A percentile compares a stretch with the other conserved stretches of the same genome.
Evolutionary conservation across 2,113 vertebrate genomes (phyloP).

Genomic region (Crotalus horridus): DNA sequence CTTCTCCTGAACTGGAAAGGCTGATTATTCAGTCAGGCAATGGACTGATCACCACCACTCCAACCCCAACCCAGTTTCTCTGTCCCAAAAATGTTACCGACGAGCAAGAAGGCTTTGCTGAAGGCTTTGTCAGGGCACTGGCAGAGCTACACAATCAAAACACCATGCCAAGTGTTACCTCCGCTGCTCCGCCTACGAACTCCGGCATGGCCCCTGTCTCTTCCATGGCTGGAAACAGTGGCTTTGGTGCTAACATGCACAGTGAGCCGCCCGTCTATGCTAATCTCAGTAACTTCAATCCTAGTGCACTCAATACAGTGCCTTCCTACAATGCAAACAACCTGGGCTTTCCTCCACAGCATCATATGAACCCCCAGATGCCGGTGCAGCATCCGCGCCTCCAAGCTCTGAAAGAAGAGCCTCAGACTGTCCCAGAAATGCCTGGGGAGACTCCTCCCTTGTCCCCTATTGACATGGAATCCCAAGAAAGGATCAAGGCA

Average conservation of each 20-base stretch:
- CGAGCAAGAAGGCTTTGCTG: conserved; percentile 97
- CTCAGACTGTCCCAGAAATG: conserved; percentile 98
- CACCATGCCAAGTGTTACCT: conserved; percentile 81
- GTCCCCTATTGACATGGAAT: conserved; percentile 98
- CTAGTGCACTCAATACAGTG: conserved; percentile 81
- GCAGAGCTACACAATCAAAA: conserved; percentile 98
- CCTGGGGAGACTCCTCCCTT: conserved; percentile 94
- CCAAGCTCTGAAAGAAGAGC: conserved; percentile 93
- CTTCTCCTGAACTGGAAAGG: conserved; percentile 93
- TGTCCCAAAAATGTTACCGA: conserved; percentile 97
- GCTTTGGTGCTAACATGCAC: conserved; percentile 79
- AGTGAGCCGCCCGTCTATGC: conserved; percentile 95
- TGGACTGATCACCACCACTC: conserved; percentile 96
- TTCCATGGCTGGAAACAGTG: conserved; percentile 77
- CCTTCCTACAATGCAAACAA: conserved; percentile 73
- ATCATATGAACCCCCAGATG: conserved; percentile 82
- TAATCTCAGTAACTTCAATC: conserved; percentile 94
- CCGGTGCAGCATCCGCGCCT: conserved; percentile 86
- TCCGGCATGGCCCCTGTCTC: conserved; percentile 80
- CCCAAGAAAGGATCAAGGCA: conserved; percentile 97
- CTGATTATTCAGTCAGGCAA: conserved; percentile 99
- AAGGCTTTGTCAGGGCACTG: conserved; percentile 94
- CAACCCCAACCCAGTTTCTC: conserved; percentile 96
- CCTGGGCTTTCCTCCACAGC: conserved; percentile 82
- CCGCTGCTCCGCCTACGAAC: conserved; percentile 74